phyloP scores from a whole-genome alignment of 2,113 vertebrate species.

The Cynoglossus semilaevis region DNA sequence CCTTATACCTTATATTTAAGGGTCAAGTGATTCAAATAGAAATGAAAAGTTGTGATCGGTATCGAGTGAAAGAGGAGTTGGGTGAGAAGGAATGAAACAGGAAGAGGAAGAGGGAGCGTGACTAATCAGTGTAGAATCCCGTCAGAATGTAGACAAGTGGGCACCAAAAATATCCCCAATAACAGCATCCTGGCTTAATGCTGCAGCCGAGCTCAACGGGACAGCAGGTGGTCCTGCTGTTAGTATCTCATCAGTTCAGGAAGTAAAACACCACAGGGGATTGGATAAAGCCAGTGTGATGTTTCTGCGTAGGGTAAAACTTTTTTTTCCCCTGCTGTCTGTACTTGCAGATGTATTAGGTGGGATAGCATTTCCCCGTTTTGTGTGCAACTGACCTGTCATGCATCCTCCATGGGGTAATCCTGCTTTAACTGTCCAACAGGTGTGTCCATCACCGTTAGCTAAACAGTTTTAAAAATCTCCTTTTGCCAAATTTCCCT shows the following conservation, averaged over 20 bases:
- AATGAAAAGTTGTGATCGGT: background rate
- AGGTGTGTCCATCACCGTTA: too few species aligned
- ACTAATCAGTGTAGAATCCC: conserved; percentile 63
- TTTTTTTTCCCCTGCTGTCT: background rate
- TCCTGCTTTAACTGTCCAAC: too few species aligned
- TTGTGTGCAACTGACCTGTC: too few species aligned
- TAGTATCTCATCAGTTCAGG: conserved; percentile 39
- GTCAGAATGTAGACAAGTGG: conserved; percentile 64
- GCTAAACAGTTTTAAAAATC: too few species aligned
- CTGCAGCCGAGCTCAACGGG: conserved; percentile 43
- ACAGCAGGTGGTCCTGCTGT: conserved; percentile 60
- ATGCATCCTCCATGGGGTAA: too few species aligned
- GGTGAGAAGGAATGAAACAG: conserved; percentile 5
- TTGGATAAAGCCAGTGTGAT: conserved; percentile 32
- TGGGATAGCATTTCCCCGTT: too few species aligned
- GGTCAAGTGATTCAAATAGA: conserved; percentile 28
- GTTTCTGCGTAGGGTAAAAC: conserved; percentile 26
- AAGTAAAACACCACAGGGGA: conserved; percentile 30
- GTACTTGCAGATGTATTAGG: too few species aligned
- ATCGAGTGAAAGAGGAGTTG: conserved; percentile 18
- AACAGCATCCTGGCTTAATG: conserved; percentile 42
- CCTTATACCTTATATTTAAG: too few species aligned
- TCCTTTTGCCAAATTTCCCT: too few species aligned
- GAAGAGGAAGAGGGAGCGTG: conserved; percentile 44
- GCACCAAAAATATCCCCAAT: conserved; percentile 64